Conservation (phyloP, 64 coral and sea anemone genomes). For the Montipora efflorescens region DNA sequence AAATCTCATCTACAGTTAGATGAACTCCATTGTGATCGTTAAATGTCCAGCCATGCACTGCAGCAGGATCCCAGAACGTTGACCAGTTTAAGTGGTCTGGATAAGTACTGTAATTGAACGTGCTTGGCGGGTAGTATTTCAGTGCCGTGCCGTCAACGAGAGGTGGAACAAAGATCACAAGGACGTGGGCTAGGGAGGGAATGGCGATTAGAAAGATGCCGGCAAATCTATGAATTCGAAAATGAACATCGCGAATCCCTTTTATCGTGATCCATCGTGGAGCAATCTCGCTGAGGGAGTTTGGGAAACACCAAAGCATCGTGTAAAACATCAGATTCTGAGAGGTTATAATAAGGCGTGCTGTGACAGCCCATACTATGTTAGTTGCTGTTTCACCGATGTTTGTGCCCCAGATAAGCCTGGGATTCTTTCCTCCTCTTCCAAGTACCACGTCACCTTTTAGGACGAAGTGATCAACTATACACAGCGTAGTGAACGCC, state of each 20-base stretch:
- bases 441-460: constrained; percentile 61
- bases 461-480: constrained; percentile 57
- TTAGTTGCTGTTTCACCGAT: constrained; percentile 66
- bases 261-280: constrained; percentile 44
- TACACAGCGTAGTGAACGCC: constrained; percentile 18
- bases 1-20: constrained; percentile 77
- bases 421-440: constrained; percentile 48
- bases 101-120: constrained; percentile 65
- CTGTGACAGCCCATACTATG: constrained; percentile 73
- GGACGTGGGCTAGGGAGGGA: constrained; percentile 72
- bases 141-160: constrained; percentile 71
- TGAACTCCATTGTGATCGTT: constrained; percentile 72
- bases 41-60: constrained; percentile 70
- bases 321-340: constrained; percentile 81
- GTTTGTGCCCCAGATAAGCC: constrained; percentile 53
- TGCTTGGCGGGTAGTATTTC: constrained; percentile 65
- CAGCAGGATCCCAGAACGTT: constrained; percentile 76
- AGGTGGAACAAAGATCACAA: constrained; percentile 76
- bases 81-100: constrained; percentile 75
- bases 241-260: constrained; percentile 65
- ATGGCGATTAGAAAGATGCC: constrained; percentile 83
- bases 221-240: constrained; percentile 54
- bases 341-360: constrained; percentile 69
- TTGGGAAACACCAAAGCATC: constrained; percentile 73
- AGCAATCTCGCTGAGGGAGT: constrained; percentile 54